These are phyloP conservation scores for Musca vetustissima DNA, from an alignment of 1,140 invertebrate species.

Conservation along the genomic window DNA sequence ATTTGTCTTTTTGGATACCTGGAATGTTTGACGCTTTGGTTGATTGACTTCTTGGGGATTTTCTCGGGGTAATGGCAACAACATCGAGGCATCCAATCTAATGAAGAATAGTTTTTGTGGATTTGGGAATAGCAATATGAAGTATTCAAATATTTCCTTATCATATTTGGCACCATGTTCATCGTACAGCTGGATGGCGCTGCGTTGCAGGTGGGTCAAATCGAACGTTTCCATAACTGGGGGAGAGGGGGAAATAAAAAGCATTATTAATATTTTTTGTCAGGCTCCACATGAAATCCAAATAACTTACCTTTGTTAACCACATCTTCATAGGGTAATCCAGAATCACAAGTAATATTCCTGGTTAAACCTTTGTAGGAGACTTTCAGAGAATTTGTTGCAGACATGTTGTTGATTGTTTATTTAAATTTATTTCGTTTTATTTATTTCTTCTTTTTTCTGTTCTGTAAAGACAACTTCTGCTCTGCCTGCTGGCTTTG, in stretches of 20 bases:
- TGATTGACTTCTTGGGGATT: too few relatives aligned
- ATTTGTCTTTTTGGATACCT: not conserved
- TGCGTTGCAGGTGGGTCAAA: constrained; percentile 32
- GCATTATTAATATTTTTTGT: not conserved
- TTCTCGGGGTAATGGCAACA: constrained; percentile 26
- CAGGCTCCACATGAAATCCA: too few relatives aligned
- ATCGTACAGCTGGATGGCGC: constrained; percentile 40
- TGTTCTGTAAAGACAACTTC: too few relatives aligned
- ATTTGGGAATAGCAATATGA: constrained; percentile 44
- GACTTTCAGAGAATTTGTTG: constrained; percentile 36
- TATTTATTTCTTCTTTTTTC: not conserved
- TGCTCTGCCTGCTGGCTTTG: too few relatives aligned
- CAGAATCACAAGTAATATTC: constrained; percentile 34
- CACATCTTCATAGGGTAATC: constrained; percentile 37
- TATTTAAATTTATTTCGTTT: too few relatives aligned
- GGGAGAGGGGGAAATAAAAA: not conserved
- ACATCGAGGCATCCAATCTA: constrained; percentile 38
- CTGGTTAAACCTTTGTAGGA: constrained; percentile 36
- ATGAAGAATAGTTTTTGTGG: constrained; percentile 43
- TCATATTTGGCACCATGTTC: constrained; percentile 44
- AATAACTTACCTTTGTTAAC: constrained; percentile 3
- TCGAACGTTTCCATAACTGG: constrained; percentile 37
- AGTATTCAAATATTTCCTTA: constrained; percentile 43
- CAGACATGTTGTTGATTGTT: constrained; percentile 25
- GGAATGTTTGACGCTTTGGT: constrained; percentile 29